Percentiles rank a stretch among this genome's conserved stretches.
Conservation (phyloP, 2,797 vertebrate genomes). For the Microctenopoma lineatum region DNA sequence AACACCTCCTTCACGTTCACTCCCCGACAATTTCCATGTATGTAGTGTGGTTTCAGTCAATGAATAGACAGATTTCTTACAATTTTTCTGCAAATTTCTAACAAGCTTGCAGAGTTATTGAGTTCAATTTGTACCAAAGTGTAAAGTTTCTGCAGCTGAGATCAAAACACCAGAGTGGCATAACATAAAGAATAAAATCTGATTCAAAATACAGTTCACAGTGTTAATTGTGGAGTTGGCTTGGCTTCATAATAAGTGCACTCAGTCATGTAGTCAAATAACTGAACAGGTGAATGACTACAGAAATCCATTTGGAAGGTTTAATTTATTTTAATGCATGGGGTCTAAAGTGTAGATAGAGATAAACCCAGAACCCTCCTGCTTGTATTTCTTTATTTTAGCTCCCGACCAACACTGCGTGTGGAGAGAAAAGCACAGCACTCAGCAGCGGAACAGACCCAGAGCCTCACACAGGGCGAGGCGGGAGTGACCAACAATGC, state of each 20-base stretch:
- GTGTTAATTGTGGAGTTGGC: not conserved
- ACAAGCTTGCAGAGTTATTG: not conserved
- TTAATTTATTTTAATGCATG: slow-evolving; percentile 14
- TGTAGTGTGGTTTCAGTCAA: slow-evolving; percentile 1
- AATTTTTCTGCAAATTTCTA: not conserved
- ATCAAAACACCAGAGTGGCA: not conserved
- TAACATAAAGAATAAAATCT: not conserved
- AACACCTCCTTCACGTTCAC: not conserved
- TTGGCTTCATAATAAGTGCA: not conserved
- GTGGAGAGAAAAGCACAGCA: slow-evolving; percentile 57
- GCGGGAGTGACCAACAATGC: slow-evolving; percentile 60
- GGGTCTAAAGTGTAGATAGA: slow-evolving; percentile 17
- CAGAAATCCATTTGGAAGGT: slow-evolving; percentile 18
- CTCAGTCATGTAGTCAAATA: slow-evolving; percentile 6
- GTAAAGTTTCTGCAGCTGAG: not conserved
- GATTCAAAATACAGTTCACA: not conserved
- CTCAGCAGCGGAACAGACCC: slow-evolving; percentile 55
- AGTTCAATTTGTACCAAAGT: not conserved
- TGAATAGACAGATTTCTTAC: not conserved
- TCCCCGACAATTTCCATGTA: not conserved
- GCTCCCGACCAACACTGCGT: slow-evolving; percentile 27
- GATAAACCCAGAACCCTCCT: slow-evolving; percentile 15
- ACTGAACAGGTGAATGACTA: slow-evolving; percentile 7
- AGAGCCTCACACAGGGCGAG: slow-evolving; percentile 49
- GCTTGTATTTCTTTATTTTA: slow-evolving; percentile 38